Conservation (phyloP, 2,888 invertebrate genomes). For the Lamellibrachia satsuma region DNA sequence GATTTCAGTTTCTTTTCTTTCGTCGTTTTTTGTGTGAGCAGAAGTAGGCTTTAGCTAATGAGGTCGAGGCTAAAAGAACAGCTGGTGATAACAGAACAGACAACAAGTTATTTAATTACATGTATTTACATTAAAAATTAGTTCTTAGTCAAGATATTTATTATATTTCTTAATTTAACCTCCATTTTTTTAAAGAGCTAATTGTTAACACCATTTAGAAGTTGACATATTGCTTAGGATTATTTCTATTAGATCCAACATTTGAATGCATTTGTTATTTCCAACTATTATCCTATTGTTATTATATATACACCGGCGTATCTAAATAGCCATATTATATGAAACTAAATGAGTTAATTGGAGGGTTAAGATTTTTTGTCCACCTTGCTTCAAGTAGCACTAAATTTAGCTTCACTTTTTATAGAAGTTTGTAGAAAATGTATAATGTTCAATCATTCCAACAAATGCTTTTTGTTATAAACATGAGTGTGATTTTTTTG, state of each 20-base stretch:
- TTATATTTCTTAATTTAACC: neutral
- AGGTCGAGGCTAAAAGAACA: neutral
- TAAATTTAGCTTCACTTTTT: neutral
- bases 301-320: neutral
- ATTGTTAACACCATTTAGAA: neutral
- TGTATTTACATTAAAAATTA: neutral
- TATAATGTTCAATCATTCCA: neutral
- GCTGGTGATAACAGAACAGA: neutral
- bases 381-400: neutral
- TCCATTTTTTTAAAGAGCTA: neutral
- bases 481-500: neutral
- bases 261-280: no score
- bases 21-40: neutral
- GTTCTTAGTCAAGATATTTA: neutral
- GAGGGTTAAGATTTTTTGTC: neutral
- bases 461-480: neutral
- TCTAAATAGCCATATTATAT: neutral
- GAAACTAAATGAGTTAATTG: neutral
- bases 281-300: no score
- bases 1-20: neutral
- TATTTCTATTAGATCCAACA: neutral
- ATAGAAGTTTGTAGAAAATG: neutral
- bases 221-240: neutral
- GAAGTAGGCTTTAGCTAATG: slow-evolving; percentile 1
- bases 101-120: neutral